Conservation (phyloP, 2,797 vertebrate genomes). For the Fratercula arctica region DNA sequence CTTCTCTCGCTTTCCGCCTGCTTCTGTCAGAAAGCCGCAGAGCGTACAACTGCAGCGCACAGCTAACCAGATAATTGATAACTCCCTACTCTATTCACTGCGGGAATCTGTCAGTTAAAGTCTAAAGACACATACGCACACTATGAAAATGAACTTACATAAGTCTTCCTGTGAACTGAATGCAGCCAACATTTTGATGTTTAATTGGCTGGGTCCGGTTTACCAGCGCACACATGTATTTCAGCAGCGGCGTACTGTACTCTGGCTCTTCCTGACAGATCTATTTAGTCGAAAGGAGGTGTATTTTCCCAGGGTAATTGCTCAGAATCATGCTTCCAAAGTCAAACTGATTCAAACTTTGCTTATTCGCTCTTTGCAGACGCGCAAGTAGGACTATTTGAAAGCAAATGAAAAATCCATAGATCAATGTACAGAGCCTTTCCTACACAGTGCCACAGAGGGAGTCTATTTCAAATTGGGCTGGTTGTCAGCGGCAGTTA, state of each 20-base stretch:
- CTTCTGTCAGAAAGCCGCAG: slow-evolving; percentile 77
- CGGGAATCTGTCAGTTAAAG: slow-evolving; percentile 81
- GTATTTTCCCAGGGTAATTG: slow-evolving; percentile 77
- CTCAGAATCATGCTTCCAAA: slow-evolving; percentile 77
- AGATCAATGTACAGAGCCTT: slow-evolving; percentile 46
- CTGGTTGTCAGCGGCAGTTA: slow-evolving; percentile 56
- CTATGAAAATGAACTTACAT: slow-evolving; percentile 80
- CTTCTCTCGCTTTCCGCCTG: slow-evolving; percentile 65
- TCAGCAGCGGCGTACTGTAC: slow-evolving; percentile 16
- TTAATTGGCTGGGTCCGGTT: slow-evolving; percentile 80
- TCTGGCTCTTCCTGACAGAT: slow-evolving; percentile 74
- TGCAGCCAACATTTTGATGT: slow-evolving; percentile 75
- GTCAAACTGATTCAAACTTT: slow-evolving; percentile 76
- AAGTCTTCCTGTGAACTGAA: slow-evolving; percentile 73
- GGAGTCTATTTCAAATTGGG: slow-evolving; percentile 59
- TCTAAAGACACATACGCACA: slow-evolving; percentile 74
- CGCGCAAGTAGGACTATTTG: slow-evolving; percentile 57
- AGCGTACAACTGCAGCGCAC: slow-evolving; percentile 75
- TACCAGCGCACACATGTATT: slow-evolving; percentile 66
- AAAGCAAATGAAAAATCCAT: slow-evolving; percentile 75
- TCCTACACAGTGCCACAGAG: slow-evolving; percentile 36
- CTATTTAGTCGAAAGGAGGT: slow-evolving; percentile 76
- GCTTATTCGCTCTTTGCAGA: slow-evolving; percentile 73
- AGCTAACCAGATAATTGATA: slow-evolving; percentile 84
- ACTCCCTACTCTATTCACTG: slow-evolving; percentile 79